Evolutionary conservation across 2,113 vertebrate species (phyloP).

Genomic region (Alexandromys fortis): DNA sequence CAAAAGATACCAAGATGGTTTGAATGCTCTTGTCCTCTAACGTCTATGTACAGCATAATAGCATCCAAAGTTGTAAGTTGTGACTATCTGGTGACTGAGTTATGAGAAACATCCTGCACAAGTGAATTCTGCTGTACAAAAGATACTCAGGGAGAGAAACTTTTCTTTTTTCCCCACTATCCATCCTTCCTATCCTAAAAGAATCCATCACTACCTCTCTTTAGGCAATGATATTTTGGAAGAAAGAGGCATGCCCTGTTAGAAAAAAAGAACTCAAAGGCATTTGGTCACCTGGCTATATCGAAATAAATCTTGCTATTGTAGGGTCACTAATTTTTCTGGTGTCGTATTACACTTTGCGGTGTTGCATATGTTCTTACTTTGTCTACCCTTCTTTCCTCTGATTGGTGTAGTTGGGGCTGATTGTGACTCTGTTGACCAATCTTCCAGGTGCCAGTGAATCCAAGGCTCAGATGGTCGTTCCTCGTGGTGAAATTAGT

Average conservation of each 20-base stretch:
- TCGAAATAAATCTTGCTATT: too few relatives aligned
- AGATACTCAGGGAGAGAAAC: too few relatives aligned
- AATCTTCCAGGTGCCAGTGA: too few relatives aligned
- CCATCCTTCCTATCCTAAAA: not conserved
- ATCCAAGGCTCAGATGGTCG: too few relatives aligned
- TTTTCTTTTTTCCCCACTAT: not conserved
- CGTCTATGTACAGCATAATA: not conserved
- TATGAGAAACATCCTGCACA: not conserved
- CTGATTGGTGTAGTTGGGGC: too few relatives aligned
- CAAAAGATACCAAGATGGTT: not conserved
- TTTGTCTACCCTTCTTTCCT: too few relatives aligned
- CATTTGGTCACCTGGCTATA: not conserved
- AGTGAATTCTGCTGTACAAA: not conserved
- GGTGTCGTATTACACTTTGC: too few relatives aligned
- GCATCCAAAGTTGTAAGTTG: not conserved
- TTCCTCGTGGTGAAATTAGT: too few relatives aligned
- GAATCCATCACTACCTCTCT: not conserved
- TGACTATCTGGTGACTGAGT: not conserved
- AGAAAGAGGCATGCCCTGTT: not conserved
- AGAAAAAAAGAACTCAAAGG: too few relatives aligned
- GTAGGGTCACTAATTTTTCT: too few relatives aligned
- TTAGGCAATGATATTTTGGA: not conserved
- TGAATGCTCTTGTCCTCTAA: not conserved
- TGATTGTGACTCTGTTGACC: too few relatives aligned
- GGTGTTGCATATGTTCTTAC: too few relatives aligned